Conservation (phyloP, 64 coral and sea anemone genomes). For the Montipora cactus region DNA sequence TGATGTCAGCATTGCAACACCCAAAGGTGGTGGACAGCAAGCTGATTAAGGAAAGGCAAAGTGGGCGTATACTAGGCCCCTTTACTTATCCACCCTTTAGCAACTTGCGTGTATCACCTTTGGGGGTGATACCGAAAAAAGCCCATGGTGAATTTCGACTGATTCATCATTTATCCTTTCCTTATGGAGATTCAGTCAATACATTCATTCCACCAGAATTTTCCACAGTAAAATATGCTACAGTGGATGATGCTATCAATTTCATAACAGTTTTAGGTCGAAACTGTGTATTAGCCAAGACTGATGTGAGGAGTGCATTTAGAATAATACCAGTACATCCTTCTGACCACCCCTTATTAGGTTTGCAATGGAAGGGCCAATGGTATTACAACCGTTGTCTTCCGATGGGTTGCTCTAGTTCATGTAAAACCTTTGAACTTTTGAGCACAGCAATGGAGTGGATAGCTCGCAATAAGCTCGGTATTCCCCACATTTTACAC, state of each 20-base stretch:
- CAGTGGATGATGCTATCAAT: conserved; percentile 22
- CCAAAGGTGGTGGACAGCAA: neutral
- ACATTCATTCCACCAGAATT: conserved; percentile 2
- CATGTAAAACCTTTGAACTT: conserved; percentile 22
- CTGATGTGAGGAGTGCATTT: conserved; percentile 31
- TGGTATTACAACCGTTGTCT: neutral
- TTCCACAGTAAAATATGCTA: conserved; percentile 12
- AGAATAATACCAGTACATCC: conserved; percentile 34
- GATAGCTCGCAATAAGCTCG: conserved; percentile 12
- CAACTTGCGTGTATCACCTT: neutral
- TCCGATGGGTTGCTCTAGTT: neutral
- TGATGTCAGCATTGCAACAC: neutral
- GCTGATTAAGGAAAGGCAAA: neutral
- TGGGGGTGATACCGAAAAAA: conserved; percentile 54
- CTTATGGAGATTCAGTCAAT: conserved; percentile 30
- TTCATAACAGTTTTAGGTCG: neutral
- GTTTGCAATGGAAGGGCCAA: conserved; percentile 15
- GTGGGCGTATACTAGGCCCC: neutral
- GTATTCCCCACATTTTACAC: conserved; percentile 5
- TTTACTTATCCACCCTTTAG: conserved; percentile 15
- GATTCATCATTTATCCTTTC: conserved; percentile 44
- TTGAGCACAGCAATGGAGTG: conserved; percentile 32
- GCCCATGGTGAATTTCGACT: neutral
- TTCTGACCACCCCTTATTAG: neutral
- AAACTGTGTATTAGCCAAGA: conserved; percentile 27